Conservation (phyloP, 2,888 invertebrate genomes). For the Alloplasta piceator region DNA sequence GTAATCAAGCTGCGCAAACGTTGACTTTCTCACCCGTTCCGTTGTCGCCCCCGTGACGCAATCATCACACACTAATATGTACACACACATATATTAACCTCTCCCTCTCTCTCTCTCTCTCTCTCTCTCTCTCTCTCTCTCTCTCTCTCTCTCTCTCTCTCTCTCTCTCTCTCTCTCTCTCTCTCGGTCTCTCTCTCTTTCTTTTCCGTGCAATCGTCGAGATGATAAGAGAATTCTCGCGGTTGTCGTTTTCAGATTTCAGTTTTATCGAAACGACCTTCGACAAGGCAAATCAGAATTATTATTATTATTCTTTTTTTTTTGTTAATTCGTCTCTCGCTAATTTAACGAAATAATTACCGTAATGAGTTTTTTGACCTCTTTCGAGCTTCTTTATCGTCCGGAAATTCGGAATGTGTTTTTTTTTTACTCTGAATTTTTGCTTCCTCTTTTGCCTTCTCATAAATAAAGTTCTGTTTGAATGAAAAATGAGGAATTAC, state of each 20-base stretch:
- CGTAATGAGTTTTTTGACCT: conserved; percentile 24
- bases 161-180: too few relatives aligned
- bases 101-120: too few relatives aligned
- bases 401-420: background rate
- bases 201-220: conserved; percentile 61
- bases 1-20: conserved; percentile 70
- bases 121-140: background rate
- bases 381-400: background rate
- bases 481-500: too few relatives aligned
- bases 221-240: conserved; percentile 66
- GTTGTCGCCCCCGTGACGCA: conserved; percentile 68
- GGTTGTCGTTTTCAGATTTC: conserved; percentile 4
- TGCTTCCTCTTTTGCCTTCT: background rate
- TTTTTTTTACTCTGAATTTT: background rate
- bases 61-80: conserved; percentile 54
- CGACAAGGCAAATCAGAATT: conserved; percentile 25
- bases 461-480: too few relatives aligned
- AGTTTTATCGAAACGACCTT: conserved; percentile 53
- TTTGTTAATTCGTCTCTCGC: conserved; percentile 5
- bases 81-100: background rate
- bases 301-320: conserved; percentile 17
- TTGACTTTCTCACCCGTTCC: conserved; percentile 29
- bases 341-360: background rate
- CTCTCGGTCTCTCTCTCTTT: too few relatives aligned
- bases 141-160: too few relatives aligned